Base-by-base conservation (phyloP, 2,113 vertebrate genomes). In the Microcebus tavaratra region DNA sequence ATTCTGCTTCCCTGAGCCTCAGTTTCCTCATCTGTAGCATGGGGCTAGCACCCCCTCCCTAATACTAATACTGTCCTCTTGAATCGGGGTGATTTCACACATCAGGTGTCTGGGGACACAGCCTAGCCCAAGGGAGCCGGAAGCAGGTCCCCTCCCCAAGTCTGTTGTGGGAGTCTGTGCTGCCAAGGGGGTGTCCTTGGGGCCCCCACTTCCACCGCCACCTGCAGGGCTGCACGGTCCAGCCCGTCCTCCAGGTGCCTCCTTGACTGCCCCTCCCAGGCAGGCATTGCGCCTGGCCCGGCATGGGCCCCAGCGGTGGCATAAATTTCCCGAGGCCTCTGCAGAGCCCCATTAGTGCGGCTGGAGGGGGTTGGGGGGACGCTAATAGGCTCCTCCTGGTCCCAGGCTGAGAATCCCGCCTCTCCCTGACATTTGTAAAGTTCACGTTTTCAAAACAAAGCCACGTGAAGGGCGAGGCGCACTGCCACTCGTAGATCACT, bases 371-470 rank as follows among this genome's bases (percentile, higher is more conserved):
- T 97, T 1, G 67, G 10, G 65, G 96, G 97, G 97, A 97, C 97
- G 98, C 98, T 98, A 98, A 98, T 82, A 6, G 67, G 94, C 95
- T 95, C 97, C 96, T 75, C 75, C 34, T 29, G 85, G 98, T 91
- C 98, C 98, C 98, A 94, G 95, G 94, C 86, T 3, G 95, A 97
- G 85, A 94, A 45, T 96, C 98, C 94, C 70, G 97, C 96, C 88
- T 42, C 94, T 98, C 84, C 31, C 7, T 98, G 98, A 98, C 98
- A 98, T 98, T 98, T 98, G 97, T 81, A 98, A 99, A 98, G 98
- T 98, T 98, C 98, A 98, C 90, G 45, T 98, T 98, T 98, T 98
- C 98, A 97, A 98, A 98, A 98, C 39, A 98, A 98, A 96, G 92
- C 76, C 7, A 84, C 2, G 5, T 70, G 13, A 78, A 0, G 34